Evolutionary conservation across 1,140 invertebrate species (phyloP).

Genomic region (Ips nitidus): DNA sequence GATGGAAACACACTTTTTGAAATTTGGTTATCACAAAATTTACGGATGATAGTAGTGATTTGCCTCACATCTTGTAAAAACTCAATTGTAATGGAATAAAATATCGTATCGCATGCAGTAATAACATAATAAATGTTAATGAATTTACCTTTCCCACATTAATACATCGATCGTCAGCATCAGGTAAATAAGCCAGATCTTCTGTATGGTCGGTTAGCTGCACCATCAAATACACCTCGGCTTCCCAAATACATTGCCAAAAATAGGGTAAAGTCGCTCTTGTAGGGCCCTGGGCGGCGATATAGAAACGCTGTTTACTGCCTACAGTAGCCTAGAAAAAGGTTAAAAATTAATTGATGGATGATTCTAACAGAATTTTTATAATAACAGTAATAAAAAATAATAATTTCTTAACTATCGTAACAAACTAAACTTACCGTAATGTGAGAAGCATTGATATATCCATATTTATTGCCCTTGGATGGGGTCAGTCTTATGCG

Average conservation of each 20-base stretch:
- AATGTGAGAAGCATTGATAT: slow-evolving; percentile 89
- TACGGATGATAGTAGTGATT: too few species aligned
- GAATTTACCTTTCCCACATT: slow-evolving; percentile 58
- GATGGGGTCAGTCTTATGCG: slow-evolving; percentile 74
- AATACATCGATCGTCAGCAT: slow-evolving; percentile 55
- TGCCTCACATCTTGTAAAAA: too few species aligned
- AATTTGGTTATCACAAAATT: too few species aligned
- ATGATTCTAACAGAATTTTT: neutral
- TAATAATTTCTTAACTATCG: too few species aligned
- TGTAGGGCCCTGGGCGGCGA: slow-evolving; percentile 77
- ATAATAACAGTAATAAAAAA: too few species aligned
- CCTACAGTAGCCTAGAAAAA: slow-evolving; percentile 65
- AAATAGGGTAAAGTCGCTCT: slow-evolving; percentile 64
- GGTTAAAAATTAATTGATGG: neutral
- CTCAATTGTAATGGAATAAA: neutral
- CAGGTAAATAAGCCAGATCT: slow-evolving; percentile 62
- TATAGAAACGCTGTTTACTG: slow-evolving; percentile 77
- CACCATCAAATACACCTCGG: slow-evolving; percentile 75
- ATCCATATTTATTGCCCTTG: slow-evolving; percentile 79
- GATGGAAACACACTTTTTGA: too few species aligned
- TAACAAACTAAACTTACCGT: slow-evolving; percentile 57
- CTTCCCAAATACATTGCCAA: slow-evolving; percentile 89
- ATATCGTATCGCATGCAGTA: neutral
- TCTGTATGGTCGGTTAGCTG: slow-evolving; percentile 72
- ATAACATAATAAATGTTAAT: neutral